A percentile compares a stretch with the other conserved stretches of the same genome.
Evolutionary conservation across 2,888 invertebrate species (phyloP).

Genomic region (Idaea biselata): DNA sequence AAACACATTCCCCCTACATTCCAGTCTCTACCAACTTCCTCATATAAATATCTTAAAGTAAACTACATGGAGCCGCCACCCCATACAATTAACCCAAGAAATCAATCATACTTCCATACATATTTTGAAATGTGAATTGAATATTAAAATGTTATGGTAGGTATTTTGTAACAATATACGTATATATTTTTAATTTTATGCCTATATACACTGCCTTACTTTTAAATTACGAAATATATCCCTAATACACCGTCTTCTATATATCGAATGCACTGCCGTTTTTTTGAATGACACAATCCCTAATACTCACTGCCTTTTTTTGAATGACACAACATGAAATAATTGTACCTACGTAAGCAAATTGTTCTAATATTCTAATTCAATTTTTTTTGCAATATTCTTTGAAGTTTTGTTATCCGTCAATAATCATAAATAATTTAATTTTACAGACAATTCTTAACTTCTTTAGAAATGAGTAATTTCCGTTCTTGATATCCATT

Average conservation of each 20-base stretch:
- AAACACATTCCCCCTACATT: conserved; percentile 21
- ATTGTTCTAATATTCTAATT: too few relatives aligned
- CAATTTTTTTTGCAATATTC: too few relatives aligned
- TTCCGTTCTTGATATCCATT: background rate
- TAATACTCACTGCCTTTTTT: too few relatives aligned
- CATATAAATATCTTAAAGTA: conserved; percentile 35
- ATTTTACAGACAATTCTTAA: conserved; percentile 1
- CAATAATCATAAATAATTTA: background rate
- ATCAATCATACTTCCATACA: conserved; percentile 7
- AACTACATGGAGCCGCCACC: conserved; percentile 69
- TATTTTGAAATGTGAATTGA: background rate
- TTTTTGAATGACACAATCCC: background rate
- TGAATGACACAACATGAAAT: too few relatives aligned
- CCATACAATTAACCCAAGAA: conserved; percentile 44
- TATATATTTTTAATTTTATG: background rate
- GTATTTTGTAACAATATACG: too few relatives aligned
- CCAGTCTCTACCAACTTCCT: conserved; percentile 30
- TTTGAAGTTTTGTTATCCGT: too few relatives aligned
- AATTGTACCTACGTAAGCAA: too few relatives aligned
- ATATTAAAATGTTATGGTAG: conserved; percentile 1
- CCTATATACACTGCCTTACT: background rate
- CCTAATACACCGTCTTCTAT: too few relatives aligned
- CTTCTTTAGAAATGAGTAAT: background rate
- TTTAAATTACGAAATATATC: too few relatives aligned
- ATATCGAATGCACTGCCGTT: too few relatives aligned